Base-by-base conservation (phyloP, 2,888 invertebrate species). In the Parochlus steinenii region DNA sequence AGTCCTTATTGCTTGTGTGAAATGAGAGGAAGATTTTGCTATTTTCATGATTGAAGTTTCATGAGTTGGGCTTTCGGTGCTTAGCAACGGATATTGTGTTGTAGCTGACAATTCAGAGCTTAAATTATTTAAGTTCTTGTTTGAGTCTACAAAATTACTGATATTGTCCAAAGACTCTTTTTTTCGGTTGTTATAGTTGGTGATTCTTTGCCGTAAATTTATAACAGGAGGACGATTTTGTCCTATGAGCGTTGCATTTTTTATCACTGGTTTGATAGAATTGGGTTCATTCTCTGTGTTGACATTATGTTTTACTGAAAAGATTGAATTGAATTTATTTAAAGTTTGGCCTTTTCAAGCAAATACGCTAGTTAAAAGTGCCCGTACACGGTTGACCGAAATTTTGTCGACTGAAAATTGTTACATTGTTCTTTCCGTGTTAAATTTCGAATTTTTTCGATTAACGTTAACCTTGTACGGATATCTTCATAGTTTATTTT, bases 41-140 rank as follows among this genome's bases (percentile, higher is more conserved):
- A 67, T 67, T 48, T 67, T 67, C 67, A 67, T 67, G 11, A 67
- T 66, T 11, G 65, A 64, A 39, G 64, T 65, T 42, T 66, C 65
- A 8, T 64, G 63, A 39, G 59, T 48, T 8, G 55, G 46, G 27
- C 61, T 42, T 44, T 64, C 63, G 2, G 56, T 58, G 2, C 43
- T 44, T 5, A 61, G 62, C 41, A 50, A 56, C n/a, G 62, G 52
- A 12, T 35, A 17, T 22, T 42, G 40, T 31, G 42, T 42, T 27
- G 53, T 7, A 5, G 15, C 14, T 4, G 19, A 6, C 22, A 26
- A 34, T 31, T 15, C 33, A 34, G n/a, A 37, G 24, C 4, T 37
- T 28, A 11, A 38, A 27, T 31, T 30, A 12, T n/a, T n/a, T n/a
- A 30, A 20, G 30, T 29, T 30, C 6, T 22, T 12, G 12, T 32